A percentile compares a stretch with the other conserved stretches of the same genome.
phyloP scores from a whole-genome alignment of 92 coral and sea anemone genomes.

The Porites lobata region DNA sequence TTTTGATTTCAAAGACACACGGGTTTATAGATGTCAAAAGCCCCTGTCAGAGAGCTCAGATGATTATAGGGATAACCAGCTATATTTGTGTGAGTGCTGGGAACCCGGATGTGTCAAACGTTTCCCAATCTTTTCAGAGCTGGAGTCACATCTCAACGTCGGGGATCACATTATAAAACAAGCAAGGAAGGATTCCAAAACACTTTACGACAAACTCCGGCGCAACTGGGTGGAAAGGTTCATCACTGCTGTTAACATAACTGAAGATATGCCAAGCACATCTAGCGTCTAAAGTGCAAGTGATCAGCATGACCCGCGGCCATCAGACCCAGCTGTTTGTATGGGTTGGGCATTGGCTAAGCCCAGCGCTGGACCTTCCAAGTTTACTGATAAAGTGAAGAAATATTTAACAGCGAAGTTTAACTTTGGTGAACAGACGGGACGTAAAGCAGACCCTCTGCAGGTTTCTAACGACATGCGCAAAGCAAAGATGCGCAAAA shows the following conservation, averaged over 20 bases:
- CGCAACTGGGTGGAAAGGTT: conserved; percentile 61
- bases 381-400: conserved; percentile 59
- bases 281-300: not conserved
- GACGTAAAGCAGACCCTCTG: conserved; percentile 72
- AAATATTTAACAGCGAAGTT: conserved; percentile 56
- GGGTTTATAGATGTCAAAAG: conserved; percentile 26
- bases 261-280: conserved; percentile 27
- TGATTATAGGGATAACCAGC: not conserved
- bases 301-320: not conserved
- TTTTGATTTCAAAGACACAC: conserved; percentile 38
- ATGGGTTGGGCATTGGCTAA: conserved; percentile 79
- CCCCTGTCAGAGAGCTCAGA: conserved; percentile 16
- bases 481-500: conserved; percentile 64
- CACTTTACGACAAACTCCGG: conserved; percentile 42
- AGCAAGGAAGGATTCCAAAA: conserved; percentile 36
- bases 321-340: conserved; percentile 28
- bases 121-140: conserved; percentile 54
- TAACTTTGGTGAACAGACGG: conserved; percentile 69
- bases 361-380: conserved; percentile 46
- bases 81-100: conserved; percentile 60
- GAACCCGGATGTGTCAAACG: conserved; percentile 53
- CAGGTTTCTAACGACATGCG: conserved; percentile 75
- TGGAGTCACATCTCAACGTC: conserved; percentile 51
- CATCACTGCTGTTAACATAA: conserved; percentile 52
- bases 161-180: conserved; percentile 39